These are phyloP conservation scores for Eledone cirrhosa DNA, from an alignment of 2,888 invertebrate species.

Conservation along the genomic window DNA sequence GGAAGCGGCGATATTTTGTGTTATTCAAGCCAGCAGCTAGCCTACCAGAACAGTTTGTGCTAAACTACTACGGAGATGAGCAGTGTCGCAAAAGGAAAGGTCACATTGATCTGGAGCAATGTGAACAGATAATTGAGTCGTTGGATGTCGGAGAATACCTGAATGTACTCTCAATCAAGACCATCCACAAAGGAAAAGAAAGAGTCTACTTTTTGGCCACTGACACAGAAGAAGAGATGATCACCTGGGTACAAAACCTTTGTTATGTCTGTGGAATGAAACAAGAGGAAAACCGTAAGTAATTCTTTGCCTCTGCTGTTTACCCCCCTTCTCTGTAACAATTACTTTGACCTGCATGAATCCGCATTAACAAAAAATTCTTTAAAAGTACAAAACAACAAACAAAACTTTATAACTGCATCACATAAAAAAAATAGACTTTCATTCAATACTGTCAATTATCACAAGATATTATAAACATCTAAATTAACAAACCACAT, in stretches of 20 bases:
- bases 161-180: slow-evolving; percentile 61
- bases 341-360: no score
- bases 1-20: slow-evolving; percentile 94
- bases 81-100: slow-evolving; percentile 62
- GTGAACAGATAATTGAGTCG: slow-evolving; percentile 82
- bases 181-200: slow-evolving; percentile 69
- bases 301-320: not conserved
- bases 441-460: no score
- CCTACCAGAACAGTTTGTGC: slow-evolving; percentile 90
- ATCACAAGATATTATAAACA: no score
- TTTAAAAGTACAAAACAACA: no score
- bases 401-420: no score
- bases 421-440: no score
- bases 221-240: slow-evolving; percentile 91
- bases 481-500: no score
- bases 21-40: slow-evolving; percentile 85
- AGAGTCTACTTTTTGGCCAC: slow-evolving; percentile 90
- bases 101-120: slow-evolving; percentile 88
- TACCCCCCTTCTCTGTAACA: no score
- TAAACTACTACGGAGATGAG: slow-evolving; percentile 89
- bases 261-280: slow-evolving; percentile 84
- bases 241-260: slow-evolving; percentile 92
- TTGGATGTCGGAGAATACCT: slow-evolving; percentile 60
- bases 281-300: slow-evolving; percentile 57
- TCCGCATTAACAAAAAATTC: no score